Base-by-base conservation (phyloP, 2,888 invertebrate species). In the Ophion slaviceki region DNA sequence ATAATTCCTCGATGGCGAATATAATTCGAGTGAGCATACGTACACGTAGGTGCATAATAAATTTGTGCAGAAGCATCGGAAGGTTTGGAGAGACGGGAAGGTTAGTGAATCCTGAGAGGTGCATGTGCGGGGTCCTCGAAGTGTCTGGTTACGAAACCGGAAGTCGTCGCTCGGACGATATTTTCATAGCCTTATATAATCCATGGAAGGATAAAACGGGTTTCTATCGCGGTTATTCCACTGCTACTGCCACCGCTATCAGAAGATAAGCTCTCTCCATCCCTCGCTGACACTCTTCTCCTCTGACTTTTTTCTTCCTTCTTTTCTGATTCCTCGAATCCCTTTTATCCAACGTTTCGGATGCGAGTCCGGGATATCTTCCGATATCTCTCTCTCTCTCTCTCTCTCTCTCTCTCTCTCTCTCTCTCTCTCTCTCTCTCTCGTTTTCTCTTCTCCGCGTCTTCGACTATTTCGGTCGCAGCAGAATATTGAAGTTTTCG, bases 401-500 rank as follows among this genome's bases (percentile, higher is more conserved):
- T 74, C 78, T 80, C 45, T 62, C 71, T 68, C 57, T 72, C 74
- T 20, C 72, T 53, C 72, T 53, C 71, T 78, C 59, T 77, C 70
- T 64, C 62, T 68, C 79, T 45, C 28, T 67, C 40, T 59, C 77
- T 24, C 66, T 62, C 61, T 53, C 70, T 75, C 61, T 77, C 70
- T 53, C 61, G n/a, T 74, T 72, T 20, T n/a, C 17, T 24, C 62
- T 40, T 64, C 53, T 67, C 28, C 75, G n/a, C 80, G 79, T 75
- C 61, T 74, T 74, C 66, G 40, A 72, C 86, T 82, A 40, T 75
- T 81, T 72, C 80, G 80, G 74, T 85, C 82, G 84, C 85, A 87
- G 89, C 84, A 88, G 90, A 91, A 91, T 92, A 91, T 92, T 91
- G 90, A 91, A 92, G 90, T 91, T 91, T 90, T 91, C 91, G 91